Conservation (phyloP, 2,888 invertebrate genomes). For the Leucophenga montana region DNA sequence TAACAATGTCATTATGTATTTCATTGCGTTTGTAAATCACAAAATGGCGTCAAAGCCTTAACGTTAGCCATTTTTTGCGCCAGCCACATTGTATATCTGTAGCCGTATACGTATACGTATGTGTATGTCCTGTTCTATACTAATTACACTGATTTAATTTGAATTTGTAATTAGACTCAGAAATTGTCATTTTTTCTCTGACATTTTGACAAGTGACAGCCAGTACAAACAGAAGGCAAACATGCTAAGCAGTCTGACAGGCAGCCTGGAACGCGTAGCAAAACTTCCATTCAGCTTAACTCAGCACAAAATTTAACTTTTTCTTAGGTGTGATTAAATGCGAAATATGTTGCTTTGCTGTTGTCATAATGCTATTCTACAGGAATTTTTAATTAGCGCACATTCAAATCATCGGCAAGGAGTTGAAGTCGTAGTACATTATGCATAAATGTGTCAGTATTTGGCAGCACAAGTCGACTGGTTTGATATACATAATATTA, state of each 20-base stretch:
- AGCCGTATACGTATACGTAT: slow-evolving; percentile 16
- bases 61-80: slow-evolving; percentile 20
- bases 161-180: slow-evolving; percentile 66
- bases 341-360: slow-evolving; percentile 21
- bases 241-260: slow-evolving; percentile 11
- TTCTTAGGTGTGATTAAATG: slow-evolving; percentile 48
- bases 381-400: slow-evolving; percentile 21
- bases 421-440: too few species aligned
- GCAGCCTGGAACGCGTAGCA: too few species aligned
- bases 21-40: slow-evolving; percentile 61
- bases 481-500: too few species aligned
- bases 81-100: slow-evolving; percentile 33
- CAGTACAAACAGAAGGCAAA: not conserved
- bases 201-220: slow-evolving; percentile 53
- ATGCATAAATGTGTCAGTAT: not conserved
- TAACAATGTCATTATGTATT: slow-evolving; percentile 46
- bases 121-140: slow-evolving; percentile 50
- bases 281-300: too few species aligned
- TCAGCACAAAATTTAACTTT: slow-evolving; percentile 16
- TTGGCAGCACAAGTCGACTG: not conserved
- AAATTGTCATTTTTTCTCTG: slow-evolving; percentile 57
- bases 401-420: not conserved
- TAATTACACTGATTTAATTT: slow-evolving; percentile 68
- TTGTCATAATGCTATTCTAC: not conserved
- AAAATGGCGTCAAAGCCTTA: slow-evolving; percentile 54